Evolutionary conservation across 2,888 invertebrate species (phyloP), one percentile per base, ranked within the genome.

Genomic region (Drosophila acutilabella): DNA sequence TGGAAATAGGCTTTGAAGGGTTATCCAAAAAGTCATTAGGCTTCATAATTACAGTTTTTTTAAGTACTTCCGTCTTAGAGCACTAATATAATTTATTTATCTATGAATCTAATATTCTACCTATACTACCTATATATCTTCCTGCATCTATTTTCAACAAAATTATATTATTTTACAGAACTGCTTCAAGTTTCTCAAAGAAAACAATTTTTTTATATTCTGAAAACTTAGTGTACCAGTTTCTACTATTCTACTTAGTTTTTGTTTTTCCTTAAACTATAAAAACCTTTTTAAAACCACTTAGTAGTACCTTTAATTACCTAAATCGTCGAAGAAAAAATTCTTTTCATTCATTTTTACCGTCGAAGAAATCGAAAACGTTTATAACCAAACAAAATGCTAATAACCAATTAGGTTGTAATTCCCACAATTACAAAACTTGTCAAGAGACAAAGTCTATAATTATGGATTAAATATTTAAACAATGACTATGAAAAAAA

Each of bases 381-480:
- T 26, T 40, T 42, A 30, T n/a, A 1, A 44, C 10, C 30, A 26
- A 7, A n/a, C n/a, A n/a, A 45, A 13, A 45, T 6, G 13, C 7
- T 7, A 16, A 47, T 14, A 30, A 30, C 11, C 36, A 36, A 36
- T 36, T 36, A 47, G 14, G 11, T 13, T 4, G 13, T 13, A 50
- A 23, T 13, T 8, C 13, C 6, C 16, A 33, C 16, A 13, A 18
- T 6, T 14, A 40, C 40, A 40, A n/a, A 33, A 48, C 11, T 13
- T 16, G 10, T 16, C 3, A 33, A 6, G 13, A 57, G 7, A 2
- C 30, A 45, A 36, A 57, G 42, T 23, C 45, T 38, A 58, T 48
- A 51, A 18, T 26, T 51, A 33, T 33, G 6, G 7, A 45, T 64
- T 38, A 26, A 58, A 41, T 58, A 59, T 58, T 61, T 42, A 40